Evolutionary conservation across 1,140 invertebrate genomes (phyloP), one percentile per base, ranked within the genome.

Genomic region (Sinella curviseta): DNA sequence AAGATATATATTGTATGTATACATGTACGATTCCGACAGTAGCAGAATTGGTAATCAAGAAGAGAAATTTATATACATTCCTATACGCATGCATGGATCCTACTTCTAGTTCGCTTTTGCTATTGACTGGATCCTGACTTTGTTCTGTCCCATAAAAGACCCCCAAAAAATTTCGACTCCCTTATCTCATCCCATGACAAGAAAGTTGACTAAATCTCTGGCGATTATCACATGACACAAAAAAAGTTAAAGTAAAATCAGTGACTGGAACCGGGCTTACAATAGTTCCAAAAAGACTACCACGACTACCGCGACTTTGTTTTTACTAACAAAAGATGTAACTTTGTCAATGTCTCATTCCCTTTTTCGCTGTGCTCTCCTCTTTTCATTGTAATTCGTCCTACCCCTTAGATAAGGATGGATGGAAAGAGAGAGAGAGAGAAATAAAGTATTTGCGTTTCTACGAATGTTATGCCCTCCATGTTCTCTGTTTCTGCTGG

Each of bases 191-290:
- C 31, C 12, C 65, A 70, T 70, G 65, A 24, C 65, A 70, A 70
- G 65, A 70, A 70, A 70, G 65, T 70, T 70, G 65, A 70, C 65
- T 70, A 70, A 70, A 70, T 70, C 65, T 70, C 65, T 70, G 65
- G 65, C 31, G 65, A 70, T 70, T 70, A 70, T 70, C 65, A 70
- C 65, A 70, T 70, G 65, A 33, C 65, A 70, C 65, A 70, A 70
- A 70, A 70, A 70, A 70, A 70, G 65, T 70, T 31, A 14, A 33
- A 70, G 65, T 70, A 70, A 70, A 70, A 70, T 70, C 65, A 31
- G 26, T 4, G 65, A 70, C 3, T 70, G 65, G 65, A 70, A 70
- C 65, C 28, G n/a, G 31, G 31, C 28, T 70, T 70, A 70, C 28
- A 70, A 70, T 70, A 33, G 30, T 70, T 33, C 8, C 14, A 33